Evolutionary conservation across 2,113 vertebrate genomes (phyloP).

Genomic region (Sporophila hypoxantha): DNA sequence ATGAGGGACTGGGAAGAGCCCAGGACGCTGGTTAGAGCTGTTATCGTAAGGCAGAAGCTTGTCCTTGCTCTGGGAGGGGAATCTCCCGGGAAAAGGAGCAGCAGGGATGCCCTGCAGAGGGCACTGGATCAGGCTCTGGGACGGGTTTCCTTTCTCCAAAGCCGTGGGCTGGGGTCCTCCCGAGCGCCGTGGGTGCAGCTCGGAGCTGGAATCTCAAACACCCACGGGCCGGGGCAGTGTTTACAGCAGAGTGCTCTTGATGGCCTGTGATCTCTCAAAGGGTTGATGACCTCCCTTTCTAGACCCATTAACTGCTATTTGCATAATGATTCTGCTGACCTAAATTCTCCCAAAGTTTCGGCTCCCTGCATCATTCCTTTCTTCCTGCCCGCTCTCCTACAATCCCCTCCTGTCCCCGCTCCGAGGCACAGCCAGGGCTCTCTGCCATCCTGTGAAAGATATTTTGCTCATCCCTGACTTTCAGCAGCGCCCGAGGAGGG

Average conservation of each 20-base stretch:
- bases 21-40: fast-evolving
- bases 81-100: neutral
- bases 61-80: neutral
- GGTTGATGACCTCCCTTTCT: neutral
- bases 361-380: neutral
- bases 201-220: neutral
- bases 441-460: fast-evolving
- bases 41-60: neutral
- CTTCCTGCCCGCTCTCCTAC: neutral
- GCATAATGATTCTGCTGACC: constrained; percentile 35
- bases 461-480: neutral
- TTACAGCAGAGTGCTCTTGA: neutral
- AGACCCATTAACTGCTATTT: constrained; percentile 7
- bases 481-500: neutral
- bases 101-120: neutral
- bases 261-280: neutral
- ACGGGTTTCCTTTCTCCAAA: neutral
- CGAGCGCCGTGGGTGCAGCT: neutral
- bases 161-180: neutral
- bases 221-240: neutral
- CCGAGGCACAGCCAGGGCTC: neutral
- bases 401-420: neutral
- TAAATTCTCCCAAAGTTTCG: constrained; percentile 46
- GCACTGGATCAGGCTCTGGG: neutral
- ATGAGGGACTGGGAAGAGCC: neutral